Evolutionary conservation across 64 coral and sea anemone species (phyloP), one percentile per base, ranked within the genome.

Genomic region (Cladopsammia gracilis): DNA sequence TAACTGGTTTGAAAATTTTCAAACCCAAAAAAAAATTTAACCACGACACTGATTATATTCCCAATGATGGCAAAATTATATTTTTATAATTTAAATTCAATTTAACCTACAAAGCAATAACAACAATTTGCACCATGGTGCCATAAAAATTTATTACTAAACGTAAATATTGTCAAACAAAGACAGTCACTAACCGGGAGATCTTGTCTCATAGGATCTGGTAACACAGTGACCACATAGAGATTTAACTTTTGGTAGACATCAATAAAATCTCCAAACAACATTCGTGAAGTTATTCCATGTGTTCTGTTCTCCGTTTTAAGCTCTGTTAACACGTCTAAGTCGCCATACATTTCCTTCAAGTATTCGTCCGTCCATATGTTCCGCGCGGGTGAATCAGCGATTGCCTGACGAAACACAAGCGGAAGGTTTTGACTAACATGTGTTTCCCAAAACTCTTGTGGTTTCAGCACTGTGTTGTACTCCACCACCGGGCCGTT

Each of bases 191-290:
- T 86, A 58, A 99, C 98, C 66, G 96, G 98, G 3, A 99, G 91
- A 77, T 99, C 98, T 85, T 87, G 60, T 66, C 94, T 81, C 98
- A 99, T 99, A 2, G 98, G 98, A 85, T 99, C 98, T 15, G 98
- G 98, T 15, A 99, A 79, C 2, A 99, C 91, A 5, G 98, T 99
- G 43, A 99, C 98, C 14, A 96, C 84, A 86, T 99, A 99, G 23
- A 99, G 82, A 86, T 96, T 90, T 53, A 86, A 73, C 62, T 91
- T 91, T 24, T 54, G 89, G 50, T 99, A 99, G 18, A 25, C 54
- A 18, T 99, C 91, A 26, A 99, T 74, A 89, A 99, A 99, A 79
- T 90, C 90, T 49, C 83, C 76, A 45, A 99, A 62, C 22, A 93
- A 76, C 82, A 94, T 84, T 0, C 91, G 61, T 43, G 84, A 75